phyloP scores from a whole-genome alignment of 2,113 vertebrate genomes.

The Perca fluviatilis region DNA sequence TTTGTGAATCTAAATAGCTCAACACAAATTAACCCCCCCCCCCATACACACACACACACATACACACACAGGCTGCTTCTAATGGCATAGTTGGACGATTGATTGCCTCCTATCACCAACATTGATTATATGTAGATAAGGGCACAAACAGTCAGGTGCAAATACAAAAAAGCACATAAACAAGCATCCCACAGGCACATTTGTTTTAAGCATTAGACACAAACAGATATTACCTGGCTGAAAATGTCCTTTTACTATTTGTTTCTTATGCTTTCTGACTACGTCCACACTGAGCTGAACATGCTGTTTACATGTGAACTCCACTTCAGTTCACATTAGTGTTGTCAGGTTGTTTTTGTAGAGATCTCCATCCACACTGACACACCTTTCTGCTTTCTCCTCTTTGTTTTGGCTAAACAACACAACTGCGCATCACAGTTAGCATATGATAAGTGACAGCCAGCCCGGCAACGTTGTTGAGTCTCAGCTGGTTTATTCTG shows the following conservation, averaged over 20 bases:
- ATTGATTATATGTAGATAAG: conserved; percentile 70
- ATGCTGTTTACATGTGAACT: neutral
- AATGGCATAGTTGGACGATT: conserved; percentile 67
- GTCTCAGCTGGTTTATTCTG: conserved; percentile 5
- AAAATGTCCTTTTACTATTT: neutral
- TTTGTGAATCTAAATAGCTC: conserved; percentile 65
- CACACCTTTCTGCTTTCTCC: neutral
- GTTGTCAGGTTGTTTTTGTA: neutral
- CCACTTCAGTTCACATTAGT: neutral
- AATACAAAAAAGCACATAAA: conserved; percentile 35
- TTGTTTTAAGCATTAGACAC: neutral
- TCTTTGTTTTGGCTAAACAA: neutral
- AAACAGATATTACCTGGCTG: neutral
- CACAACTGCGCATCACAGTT: neutral
- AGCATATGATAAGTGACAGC: too few species aligned
- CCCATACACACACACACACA: conserved; percentile 1
- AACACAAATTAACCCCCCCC: conserved; percentile 60
- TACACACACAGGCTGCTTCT: conserved; percentile 28
- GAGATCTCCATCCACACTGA: neutral
- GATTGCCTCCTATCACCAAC: conserved; percentile 68
- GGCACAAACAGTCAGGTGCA: conserved; percentile 40
- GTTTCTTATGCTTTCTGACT: neutral
- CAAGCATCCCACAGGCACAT: conserved; percentile 7
- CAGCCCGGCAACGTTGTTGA: neutral
- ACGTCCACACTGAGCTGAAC: conserved; percentile 1